These are phyloP conservation scores for Paramuricea clavata DNA, from an alignment of 92 coral and sea anemone genomes.

Conservation along the genomic window DNA sequence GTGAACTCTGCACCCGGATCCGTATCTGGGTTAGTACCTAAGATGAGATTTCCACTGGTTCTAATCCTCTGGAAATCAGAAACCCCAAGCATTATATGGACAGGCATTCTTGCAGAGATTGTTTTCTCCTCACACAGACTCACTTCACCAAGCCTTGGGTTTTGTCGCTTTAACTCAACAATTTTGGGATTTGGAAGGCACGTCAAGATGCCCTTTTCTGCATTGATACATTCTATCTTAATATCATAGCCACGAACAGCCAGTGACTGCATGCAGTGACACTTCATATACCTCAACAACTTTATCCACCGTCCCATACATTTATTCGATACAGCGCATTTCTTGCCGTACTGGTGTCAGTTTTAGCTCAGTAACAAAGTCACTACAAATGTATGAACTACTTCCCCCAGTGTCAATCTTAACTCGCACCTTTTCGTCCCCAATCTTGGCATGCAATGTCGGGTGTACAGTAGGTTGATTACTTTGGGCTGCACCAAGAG, in stretches of 20 bases:
- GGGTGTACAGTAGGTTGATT: not conserved
- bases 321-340: constrained; percentile 58
- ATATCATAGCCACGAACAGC: constrained; percentile 42
- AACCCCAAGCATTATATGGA: constrained; percentile 67
- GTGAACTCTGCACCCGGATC: constrained; percentile 78
- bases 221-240: constrained; percentile 54
- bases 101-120: constrained; percentile 21
- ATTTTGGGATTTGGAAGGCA: constrained; percentile 51
- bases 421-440: constrained; percentile 29
- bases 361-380: constrained; percentile 34
- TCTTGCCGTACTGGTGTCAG: constrained; percentile 42
- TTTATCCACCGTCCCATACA: constrained; percentile 50
- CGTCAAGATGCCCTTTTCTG: constrained; percentile 26
- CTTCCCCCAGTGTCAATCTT: constrained; percentile 67
- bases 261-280: constrained; percentile 28
- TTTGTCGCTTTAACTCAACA: constrained; percentile 12
- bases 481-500: too few species aligned
- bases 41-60: constrained; percentile 53
- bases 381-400: constrained; percentile 46
- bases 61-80: constrained; percentile 60
- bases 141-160: constrained; percentile 13
- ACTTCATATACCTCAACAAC: constrained; percentile 48
- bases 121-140: constrained; percentile 47
- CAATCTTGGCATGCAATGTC: not conserved
- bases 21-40: constrained; percentile 68